Percentiles rank a stretch among this genome's conserved stretches.
These are phyloP conservation scores for Creontiades dilutus DNA, from an alignment of 2,888 invertebrate species.

Conservation along the genomic window DNA sequence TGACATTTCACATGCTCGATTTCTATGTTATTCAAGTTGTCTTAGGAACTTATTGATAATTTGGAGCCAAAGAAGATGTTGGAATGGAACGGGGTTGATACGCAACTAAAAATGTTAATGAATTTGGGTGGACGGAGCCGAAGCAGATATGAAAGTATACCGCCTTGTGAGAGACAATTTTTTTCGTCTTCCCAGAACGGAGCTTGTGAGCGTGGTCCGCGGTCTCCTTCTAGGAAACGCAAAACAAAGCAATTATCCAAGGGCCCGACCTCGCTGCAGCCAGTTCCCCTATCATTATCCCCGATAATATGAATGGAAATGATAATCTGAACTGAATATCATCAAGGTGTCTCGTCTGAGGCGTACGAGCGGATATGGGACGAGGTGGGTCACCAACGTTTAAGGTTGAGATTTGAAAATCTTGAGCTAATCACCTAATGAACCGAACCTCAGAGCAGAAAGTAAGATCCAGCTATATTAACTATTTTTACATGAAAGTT, in stretches of 20 bases:
- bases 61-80: neutral
- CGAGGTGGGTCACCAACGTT: neutral
- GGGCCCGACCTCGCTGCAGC: conserved; percentile 49
- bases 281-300: conserved; percentile 57
- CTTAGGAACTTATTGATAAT: too few relatives aligned
- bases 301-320: conserved; percentile 64
- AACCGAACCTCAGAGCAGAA: too few relatives aligned
- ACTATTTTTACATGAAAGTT: too few relatives aligned
- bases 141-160: conserved; percentile 28
- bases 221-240: conserved; percentile 64
- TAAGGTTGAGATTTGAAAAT: too few relatives aligned
- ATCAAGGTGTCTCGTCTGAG: conserved; percentile 4
- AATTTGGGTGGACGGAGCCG: neutral
- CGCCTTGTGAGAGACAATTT: conserved; percentile 27
- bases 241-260: conserved; percentile 68
- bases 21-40: too few relatives aligned
- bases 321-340: conserved; percentile 40
- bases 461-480: too few relatives aligned
- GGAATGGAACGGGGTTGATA: neutral
- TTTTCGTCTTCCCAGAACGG: neutral
- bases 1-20: neutral
- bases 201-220: conserved; percentile 28
- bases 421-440: too few relatives aligned
- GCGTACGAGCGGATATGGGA: neutral
- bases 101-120: neutral